Conservation (phyloP, 2,797 vertebrate species). For the Sebastes itinus region DNA sequence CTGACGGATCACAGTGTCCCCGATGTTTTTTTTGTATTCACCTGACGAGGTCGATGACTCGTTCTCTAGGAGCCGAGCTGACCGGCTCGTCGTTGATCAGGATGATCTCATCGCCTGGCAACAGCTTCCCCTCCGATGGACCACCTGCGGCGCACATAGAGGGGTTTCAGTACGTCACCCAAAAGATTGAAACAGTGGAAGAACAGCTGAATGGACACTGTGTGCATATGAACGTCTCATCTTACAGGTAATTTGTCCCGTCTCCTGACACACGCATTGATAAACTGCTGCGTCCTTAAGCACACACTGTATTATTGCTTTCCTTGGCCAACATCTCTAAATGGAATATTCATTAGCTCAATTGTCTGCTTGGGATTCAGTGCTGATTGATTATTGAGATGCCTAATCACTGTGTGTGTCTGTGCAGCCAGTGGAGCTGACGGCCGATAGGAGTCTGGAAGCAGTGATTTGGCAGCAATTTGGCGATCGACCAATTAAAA, state of each 20-base stretch:
- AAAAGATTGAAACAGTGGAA: neutral
- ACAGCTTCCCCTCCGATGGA: constrained; percentile 93
- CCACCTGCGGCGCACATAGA: constrained; percentile 78
- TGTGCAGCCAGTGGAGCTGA: constrained; percentile 23
- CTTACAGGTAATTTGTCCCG: neutral
- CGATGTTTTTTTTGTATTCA: constrained; percentile 45
- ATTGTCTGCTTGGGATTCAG: constrained; percentile 50
- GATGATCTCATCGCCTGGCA: constrained; percentile 95
- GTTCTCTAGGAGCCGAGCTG: constrained; percentile 91
- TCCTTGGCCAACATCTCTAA: neutral
- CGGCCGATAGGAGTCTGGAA: constrained; percentile 7
- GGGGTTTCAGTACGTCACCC: neutral
- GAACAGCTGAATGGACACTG: neutral
- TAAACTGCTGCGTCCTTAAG: constrained; percentile 2
- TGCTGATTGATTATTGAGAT: constrained; percentile 48
- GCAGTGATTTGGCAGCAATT: constrained; percentile 8
- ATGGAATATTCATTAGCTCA: constrained; percentile 58
- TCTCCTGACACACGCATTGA: neutral
- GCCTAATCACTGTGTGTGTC: constrained; percentile 37
- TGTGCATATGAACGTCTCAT: neutral
- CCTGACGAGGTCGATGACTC: constrained; percentile 98
- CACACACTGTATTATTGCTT: neutral
- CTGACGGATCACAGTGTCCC: neutral
- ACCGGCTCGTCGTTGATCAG: constrained; percentile 96
- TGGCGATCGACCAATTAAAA: constrained; percentile 19